Evolutionary conservation across 2,113 vertebrate species (phyloP).

Genomic region (Corythaixoides concolor): DNA sequence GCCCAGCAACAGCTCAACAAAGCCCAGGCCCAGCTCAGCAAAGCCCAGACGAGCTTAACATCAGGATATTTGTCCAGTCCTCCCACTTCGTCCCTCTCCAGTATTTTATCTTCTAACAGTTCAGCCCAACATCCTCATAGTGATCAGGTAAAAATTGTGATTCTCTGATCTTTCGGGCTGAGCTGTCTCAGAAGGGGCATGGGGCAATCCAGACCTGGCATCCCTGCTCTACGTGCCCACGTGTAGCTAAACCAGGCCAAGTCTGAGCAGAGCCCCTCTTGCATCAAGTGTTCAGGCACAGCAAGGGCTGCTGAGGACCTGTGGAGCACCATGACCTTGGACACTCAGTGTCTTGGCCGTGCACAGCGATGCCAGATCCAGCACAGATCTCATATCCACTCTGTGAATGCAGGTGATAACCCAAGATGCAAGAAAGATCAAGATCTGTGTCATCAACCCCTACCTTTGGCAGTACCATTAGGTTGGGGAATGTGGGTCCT

Average conservation of each 20-base stretch:
- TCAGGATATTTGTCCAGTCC: background rate
- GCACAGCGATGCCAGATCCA: background rate
- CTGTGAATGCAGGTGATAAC: background rate
- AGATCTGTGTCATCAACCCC: background rate
- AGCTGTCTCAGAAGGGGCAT: background rate
- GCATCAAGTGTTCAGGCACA: background rate
- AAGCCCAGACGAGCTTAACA: background rate
- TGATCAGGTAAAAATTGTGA: background rate
- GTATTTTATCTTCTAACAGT: background rate
- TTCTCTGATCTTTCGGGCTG: background rate
- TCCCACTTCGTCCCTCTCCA: rapidly evolving
- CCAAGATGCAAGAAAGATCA: background rate
- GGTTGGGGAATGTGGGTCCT: too few relatives aligned
- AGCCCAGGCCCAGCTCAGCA: background rate
- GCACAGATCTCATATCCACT: background rate
- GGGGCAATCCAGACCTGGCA: background rate
- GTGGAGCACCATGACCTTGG: background rate
- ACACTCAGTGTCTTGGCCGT: background rate
- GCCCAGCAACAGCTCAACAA: background rate
- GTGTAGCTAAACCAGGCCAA: rapidly evolving
- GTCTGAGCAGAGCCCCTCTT: background rate
- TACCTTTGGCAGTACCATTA: background rate
- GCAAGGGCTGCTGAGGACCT: background rate
- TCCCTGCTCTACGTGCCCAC: background rate
- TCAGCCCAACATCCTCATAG: background rate